These are phyloP conservation scores for Porites lutea DNA, from an alignment of 64 coral and sea anemone genomes.

Conservation along the genomic window DNA sequence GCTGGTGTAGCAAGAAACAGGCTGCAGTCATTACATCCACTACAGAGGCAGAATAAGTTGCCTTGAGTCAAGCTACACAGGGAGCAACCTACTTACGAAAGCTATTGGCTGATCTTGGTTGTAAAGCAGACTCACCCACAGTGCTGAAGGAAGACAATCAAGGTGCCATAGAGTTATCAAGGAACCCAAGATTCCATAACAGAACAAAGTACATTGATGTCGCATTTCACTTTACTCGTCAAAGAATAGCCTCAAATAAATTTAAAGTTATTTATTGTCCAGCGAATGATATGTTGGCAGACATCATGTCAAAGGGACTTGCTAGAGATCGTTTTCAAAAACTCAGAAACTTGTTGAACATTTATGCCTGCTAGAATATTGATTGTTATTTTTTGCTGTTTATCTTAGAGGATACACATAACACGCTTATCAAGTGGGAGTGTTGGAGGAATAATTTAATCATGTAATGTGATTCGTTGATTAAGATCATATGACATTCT, in stretches of 20 bases:
- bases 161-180: slow-evolving; percentile 67
- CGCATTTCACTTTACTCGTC: slow-evolving; percentile 60
- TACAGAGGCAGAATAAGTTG: slow-evolving; percentile 56
- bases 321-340: slow-evolving; percentile 21
- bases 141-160: slow-evolving; percentile 69
- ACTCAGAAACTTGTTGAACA: slow-evolving; percentile 44
- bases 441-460: background rate
- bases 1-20: no score
- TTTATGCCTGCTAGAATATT: slow-evolving; percentile 11
- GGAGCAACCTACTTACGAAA: slow-evolving; percentile 29
- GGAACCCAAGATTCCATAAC: slow-evolving; percentile 73
- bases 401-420: slow-evolving; percentile 7
- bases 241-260: slow-evolving; percentile 56
- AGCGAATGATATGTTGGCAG: slow-evolving; percentile 46
- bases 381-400: slow-evolving; percentile 6
- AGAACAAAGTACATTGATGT: slow-evolving; percentile 76
- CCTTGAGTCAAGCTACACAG: slow-evolving; percentile 41
- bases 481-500: background rate
- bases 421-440: slow-evolving; percentile 60
- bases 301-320: slow-evolving; percentile 61
- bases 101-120: slow-evolving; percentile 40
- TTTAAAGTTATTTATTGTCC: slow-evolving; percentile 56
- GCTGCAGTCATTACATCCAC: no score
- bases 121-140: background rate
- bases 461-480: no score